Evolutionary conservation across 2,113 vertebrate genomes (phyloP), one percentile per base, ranked within the genome.

Genomic region (Elgaria multicarinata): DNA sequence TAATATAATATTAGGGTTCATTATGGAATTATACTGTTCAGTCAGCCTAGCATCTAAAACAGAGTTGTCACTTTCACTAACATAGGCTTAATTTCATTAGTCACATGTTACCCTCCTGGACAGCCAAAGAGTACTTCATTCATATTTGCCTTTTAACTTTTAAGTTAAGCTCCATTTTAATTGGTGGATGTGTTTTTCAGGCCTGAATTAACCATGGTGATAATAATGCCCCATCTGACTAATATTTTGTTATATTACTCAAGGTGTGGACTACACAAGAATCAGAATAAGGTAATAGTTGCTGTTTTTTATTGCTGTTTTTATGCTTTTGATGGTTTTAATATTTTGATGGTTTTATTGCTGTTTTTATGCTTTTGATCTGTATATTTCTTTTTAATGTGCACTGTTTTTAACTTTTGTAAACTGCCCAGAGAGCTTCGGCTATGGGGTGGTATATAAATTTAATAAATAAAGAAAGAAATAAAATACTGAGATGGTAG

Each of bases 1-100:
- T 74, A 50, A 86, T 80, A 92, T 91, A 81, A 86, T 87, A 89
- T 87, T 83, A 91, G 77, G 58, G 69, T 83, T 93, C 86, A 85
- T n/a, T 76, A 91, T 81, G 92, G 90, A 94, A 92, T 90, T 90
- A 87, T 83, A 90, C 88, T 89, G 44, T 67, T 92, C 42, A 66
- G 89, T 92, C 69, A 91, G 91, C 14, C n/a, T 66, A 83, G 78
- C 91, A 93, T 72, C 69, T 87, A 85, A 69, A 90, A 93, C 92
- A 91, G 81, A 89, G 33, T 92, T 44, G 76, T 13, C 14, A 42
- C 74, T 92, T 94, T 78, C 84, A 92, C 12, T 58, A 79, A 92
- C 74, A 88, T 71, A 93, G 86, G 13, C 18, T 67, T 89, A 84
- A 85, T 87, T 94, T 95, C 88, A 89, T 92, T 90, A 93, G 74